phyloP scores from a whole-genome alignment of 2,888 invertebrate species.

The Chirona hameri region DNA sequence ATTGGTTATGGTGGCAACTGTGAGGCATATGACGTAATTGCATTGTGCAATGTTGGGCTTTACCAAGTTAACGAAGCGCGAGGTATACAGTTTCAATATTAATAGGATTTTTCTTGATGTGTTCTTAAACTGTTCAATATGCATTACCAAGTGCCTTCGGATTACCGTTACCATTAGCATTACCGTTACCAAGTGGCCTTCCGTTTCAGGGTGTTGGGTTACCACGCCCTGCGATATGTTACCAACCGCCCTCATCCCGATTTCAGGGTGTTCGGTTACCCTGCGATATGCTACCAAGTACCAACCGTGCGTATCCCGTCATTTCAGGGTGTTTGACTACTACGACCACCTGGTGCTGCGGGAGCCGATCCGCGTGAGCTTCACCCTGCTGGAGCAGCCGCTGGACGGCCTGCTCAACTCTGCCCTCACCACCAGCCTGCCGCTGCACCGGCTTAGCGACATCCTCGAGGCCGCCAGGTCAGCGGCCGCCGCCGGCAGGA shows the following conservation, averaged over 20 bases:
- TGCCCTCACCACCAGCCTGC: not conserved
- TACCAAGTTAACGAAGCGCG: too few species aligned
- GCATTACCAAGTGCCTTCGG: too few species aligned
- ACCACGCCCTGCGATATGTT: not conserved
- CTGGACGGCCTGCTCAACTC: not conserved
- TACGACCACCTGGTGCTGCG: constrained; percentile 24
- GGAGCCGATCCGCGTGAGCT: constrained; percentile 14
- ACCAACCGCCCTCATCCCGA: too few species aligned
- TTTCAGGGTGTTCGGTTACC: not conserved
- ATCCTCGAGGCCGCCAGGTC: constrained; percentile 10
- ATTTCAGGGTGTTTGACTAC: constrained; percentile 3
- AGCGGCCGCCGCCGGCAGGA: not conserved
- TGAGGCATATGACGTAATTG: too few species aligned
- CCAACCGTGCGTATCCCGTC: too few species aligned
- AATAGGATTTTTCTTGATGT: too few species aligned
- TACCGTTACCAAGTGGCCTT: too few species aligned
- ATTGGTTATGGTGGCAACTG: too few species aligned
- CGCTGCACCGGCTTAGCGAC: not conserved
- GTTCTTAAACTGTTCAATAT: too few species aligned
- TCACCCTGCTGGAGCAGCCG: constrained; percentile 1
- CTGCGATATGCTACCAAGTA: not conserved
- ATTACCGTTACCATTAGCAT: too few species aligned
- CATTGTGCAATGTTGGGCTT: too few species aligned
- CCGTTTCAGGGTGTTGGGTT: not conserved
- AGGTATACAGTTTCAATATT: too few species aligned